phyloP scores from a whole-genome alignment of 2,797 vertebrate species.

The Crotalus adamanteus region DNA sequence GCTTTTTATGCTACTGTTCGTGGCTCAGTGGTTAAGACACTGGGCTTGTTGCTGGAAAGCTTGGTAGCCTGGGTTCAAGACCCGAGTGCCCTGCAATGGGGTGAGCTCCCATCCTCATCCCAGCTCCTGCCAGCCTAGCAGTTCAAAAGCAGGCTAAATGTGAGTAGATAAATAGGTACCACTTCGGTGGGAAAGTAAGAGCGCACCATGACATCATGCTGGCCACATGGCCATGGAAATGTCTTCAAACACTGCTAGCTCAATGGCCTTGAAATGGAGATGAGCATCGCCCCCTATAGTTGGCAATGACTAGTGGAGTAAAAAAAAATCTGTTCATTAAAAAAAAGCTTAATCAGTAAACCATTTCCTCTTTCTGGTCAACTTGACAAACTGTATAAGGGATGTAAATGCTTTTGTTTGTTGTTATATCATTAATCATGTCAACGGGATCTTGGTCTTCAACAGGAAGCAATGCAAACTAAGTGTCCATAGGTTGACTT shows the following conservation, averaged over 20 bases:
- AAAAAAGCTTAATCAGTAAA: background rate
- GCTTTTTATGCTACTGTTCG: background rate
- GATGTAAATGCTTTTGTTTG: conserved; percentile 23
- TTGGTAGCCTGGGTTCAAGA: background rate
- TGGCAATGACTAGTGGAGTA: background rate
- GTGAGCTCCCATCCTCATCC: background rate
- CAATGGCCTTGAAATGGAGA: background rate
- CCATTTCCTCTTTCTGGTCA: fast-evolving
- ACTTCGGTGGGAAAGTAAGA: background rate
- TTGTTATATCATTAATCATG: conserved; percentile 6
- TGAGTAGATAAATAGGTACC: background rate
- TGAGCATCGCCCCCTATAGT: background rate
- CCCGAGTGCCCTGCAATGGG: no score
- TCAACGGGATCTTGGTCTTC: conserved; percentile 1
- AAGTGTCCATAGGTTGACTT: background rate
- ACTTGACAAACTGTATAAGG: background rate
- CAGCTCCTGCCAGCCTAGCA: background rate
- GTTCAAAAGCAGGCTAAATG: background rate
- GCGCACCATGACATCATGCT: background rate
- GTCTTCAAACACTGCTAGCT: background rate
- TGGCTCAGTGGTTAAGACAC: background rate
- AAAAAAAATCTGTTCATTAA: fast-evolving
- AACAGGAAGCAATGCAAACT: background rate
- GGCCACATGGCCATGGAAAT: background rate
- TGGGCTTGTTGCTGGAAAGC: no score